Percentiles rank a stretch among this genome's conserved stretches.
These are phyloP conservation scores for Artemisiospiza belli DNA, from an alignment of 2,113 vertebrate genomes.

Conservation along the genomic window DNA sequence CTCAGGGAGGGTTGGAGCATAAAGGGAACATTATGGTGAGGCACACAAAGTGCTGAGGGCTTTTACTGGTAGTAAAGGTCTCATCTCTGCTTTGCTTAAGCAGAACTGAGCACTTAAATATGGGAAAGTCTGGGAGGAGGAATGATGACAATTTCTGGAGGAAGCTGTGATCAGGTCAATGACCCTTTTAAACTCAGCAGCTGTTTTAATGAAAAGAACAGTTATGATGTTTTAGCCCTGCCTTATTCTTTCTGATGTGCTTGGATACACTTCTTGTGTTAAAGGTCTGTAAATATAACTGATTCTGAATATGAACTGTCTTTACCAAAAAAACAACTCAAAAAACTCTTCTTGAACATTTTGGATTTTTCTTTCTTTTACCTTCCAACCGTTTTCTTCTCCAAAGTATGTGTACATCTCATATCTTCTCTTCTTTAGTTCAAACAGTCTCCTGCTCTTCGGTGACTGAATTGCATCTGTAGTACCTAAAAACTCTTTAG, in stretches of 20 bases:
- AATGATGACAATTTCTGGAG: neutral
- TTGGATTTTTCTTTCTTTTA: neutral
- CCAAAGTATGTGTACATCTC: neutral
- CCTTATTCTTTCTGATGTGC: neutral
- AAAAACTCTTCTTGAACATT: neutral
- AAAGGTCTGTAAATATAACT: neutral
- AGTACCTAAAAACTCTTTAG: neutral
- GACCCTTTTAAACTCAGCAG: neutral
- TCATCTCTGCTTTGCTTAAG: neutral
- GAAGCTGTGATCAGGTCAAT: neutral
- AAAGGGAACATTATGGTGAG: neutral
- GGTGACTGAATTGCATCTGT: neutral
- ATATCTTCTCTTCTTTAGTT: neutral
- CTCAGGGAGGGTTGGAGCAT: neutral
- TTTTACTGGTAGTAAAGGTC: neutral
- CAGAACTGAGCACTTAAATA: neutral
- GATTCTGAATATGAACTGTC: neutral
- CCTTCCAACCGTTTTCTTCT: neutral
- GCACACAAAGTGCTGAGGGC: neutral
- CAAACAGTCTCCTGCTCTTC: neutral
- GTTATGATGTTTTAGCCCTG: neutral
- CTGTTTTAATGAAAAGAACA: neutral
- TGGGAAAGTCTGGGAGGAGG: neutral
- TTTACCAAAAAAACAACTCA: neutral
- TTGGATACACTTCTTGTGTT: neutral